Evolutionary conservation across 1,140 invertebrate genomes (phyloP).

Genomic region (Pseudomyrmex flavicornis): DNA sequence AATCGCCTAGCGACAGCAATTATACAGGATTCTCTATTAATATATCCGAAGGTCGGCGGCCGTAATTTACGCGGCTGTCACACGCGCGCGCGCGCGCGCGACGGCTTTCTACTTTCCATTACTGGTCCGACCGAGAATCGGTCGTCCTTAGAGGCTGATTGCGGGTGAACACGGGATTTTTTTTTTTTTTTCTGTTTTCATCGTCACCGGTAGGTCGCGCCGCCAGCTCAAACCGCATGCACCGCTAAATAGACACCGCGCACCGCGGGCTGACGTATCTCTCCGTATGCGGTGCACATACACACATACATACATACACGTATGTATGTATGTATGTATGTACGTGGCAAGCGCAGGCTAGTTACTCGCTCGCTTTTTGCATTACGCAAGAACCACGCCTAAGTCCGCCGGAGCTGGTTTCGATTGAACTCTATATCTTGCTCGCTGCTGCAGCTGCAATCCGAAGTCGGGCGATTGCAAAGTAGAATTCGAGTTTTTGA

Average conservation of each 20-base stretch:
- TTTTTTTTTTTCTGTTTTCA: slow-evolving; percentile 48
- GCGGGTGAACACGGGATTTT: slow-evolving; percentile 70
- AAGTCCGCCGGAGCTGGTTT: slow-evolving; percentile 73
- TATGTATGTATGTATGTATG: not conserved
- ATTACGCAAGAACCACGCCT: slow-evolving; percentile 85
- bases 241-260: slow-evolving; percentile 2
- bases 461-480: not conserved
- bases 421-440: slow-evolving; percentile 68
- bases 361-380: slow-evolving; percentile 79
- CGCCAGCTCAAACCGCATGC: slow-evolving; percentile 19
- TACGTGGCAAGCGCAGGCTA: slow-evolving; percentile 70
- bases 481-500: slow-evolving; percentile 29
- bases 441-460: slow-evolving; percentile 51
- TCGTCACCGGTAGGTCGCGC: slow-evolving; percentile 13
- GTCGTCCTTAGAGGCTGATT: slow-evolving; percentile 32
- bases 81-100: not conserved
- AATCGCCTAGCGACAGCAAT: slow-evolving; percentile 27
- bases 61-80: not conserved
- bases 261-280: slow-evolving; percentile 19
- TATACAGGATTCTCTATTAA: slow-evolving; percentile 32
- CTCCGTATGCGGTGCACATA: slow-evolving; percentile 55
- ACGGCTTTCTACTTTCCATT: slow-evolving; percentile 69
- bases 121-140: slow-evolving; percentile 23
- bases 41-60: slow-evolving; percentile 52
- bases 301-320: not conserved